Evolutionary conservation across 2,113 vertebrate species (phyloP).

Genomic region (Misgurnus mizolepis): DNA sequence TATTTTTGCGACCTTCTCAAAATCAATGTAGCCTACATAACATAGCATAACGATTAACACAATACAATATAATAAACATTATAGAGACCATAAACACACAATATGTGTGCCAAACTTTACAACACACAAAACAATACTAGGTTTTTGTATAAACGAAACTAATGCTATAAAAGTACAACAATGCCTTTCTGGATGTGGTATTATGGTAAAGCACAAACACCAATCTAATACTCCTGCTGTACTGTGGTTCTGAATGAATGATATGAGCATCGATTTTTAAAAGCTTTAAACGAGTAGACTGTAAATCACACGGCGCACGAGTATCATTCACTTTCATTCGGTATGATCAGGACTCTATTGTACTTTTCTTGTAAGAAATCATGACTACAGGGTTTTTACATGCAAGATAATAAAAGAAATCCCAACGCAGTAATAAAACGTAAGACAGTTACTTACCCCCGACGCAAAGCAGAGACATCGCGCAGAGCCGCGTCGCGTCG

Average conservation of each 20-base stretch:
- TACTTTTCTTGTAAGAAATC: neutral
- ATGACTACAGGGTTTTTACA: neutral
- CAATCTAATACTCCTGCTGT: no score
- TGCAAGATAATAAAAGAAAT: neutral
- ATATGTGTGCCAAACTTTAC: no score
- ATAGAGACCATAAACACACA: no score
- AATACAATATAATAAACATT: no score
- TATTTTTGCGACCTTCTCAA: neutral
- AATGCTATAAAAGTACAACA: no score
- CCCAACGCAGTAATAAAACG: neutral
- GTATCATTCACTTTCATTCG: neutral
- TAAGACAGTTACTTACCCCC: constrained; percentile 75
- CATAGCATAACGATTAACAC: neutral
- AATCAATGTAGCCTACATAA: neutral
- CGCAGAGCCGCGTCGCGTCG: constrained; percentile 54
- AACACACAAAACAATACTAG: neutral
- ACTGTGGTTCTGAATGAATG: no score
- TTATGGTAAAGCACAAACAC: no score
- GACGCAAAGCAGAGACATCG: constrained; percentile 90
- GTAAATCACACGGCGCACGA: neutral
- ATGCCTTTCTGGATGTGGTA: no score
- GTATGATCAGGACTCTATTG: neutral
- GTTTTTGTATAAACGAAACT: neutral
- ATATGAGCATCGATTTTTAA: neutral
- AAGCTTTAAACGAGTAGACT: neutral